Conservation (phyloP, 1,140 invertebrate genomes). For the Caenorhabditis latens region DNA sequence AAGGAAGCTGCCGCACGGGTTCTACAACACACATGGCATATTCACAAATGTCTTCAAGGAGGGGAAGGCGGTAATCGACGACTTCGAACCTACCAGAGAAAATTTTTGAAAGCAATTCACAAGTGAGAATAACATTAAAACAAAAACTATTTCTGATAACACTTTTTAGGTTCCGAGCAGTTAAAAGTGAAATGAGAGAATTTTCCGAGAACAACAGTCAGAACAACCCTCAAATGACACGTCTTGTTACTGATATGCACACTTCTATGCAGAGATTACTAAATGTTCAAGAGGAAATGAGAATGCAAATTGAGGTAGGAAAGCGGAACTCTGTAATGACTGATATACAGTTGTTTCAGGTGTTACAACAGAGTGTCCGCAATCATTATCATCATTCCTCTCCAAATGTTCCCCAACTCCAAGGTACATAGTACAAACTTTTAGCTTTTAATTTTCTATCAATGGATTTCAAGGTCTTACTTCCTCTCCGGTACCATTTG, state of each 20-base stretch:
- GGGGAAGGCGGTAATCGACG: slow-evolving; percentile 67
- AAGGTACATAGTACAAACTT: not conserved
- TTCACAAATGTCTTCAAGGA: slow-evolving; percentile 73
- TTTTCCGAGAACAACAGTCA: slow-evolving; percentile 72
- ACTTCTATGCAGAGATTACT: slow-evolving; percentile 73
- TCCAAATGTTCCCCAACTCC: slow-evolving; percentile 27
- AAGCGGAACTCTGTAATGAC: not conserved
- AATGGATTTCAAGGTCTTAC: slow-evolving; percentile 1
- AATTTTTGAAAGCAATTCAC: slow-evolving; percentile 76
- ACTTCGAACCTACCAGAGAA: slow-evolving; percentile 72
- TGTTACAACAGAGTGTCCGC: slow-evolving; percentile 75
- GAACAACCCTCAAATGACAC: slow-evolving; percentile 74
- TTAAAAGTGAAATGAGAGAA: slow-evolving; percentile 76
- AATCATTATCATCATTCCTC: slow-evolving; percentile 70
- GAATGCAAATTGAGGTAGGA: slow-evolving; percentile 73
- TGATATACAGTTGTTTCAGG: not conserved
- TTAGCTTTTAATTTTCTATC: not conserved
- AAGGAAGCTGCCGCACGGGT: slow-evolving; percentile 76
- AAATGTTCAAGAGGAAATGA: slow-evolving; percentile 76
- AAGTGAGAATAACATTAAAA: slow-evolving; percentile 55
- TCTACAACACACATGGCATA: slow-evolving; percentile 77
- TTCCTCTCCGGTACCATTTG: slow-evolving; percentile 1
- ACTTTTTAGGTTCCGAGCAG: slow-evolving; percentile 71
- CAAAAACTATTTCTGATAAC: not conserved
- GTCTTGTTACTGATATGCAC: slow-evolving; percentile 77